Base-by-base conservation (phyloP, 2,113 vertebrate species). In the Trematocara macrostoma region DNA sequence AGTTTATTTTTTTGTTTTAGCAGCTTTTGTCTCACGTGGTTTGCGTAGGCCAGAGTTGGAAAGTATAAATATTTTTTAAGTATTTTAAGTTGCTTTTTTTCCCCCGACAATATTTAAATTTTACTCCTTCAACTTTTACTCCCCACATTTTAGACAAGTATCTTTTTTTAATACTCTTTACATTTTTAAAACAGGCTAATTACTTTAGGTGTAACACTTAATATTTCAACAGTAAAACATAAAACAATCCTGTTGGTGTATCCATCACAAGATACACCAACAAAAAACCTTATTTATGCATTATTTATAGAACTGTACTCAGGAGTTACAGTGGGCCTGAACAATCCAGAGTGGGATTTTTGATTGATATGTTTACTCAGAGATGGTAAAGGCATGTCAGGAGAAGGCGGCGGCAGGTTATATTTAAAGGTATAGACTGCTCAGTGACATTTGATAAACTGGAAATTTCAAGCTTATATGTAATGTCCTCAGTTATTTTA, bases 61-160 rank as follows among this genome's bases (percentile, higher is more conserved):
- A 61, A 61, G 2, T 61, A 0, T 34, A 34, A 61, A 18, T 0
- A 61, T 11, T 34, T 61, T 34, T n/a, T n/a, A n/a, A 3, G 20
- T 59, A 18, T 59, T 59, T 59, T 10, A 6, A 1, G 14, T 10
- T 18, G 4, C 1, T 59, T 59, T 59, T 55, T 2, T 0, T 0
- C 11, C 23, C 0, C 23, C 0, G 5, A 61, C 57, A 34, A 34
- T 34, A 18, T 61, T 59, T 2, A 14, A 0, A 55, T 55, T 56
- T 56, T 29, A 56, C 47, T 51, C 16, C 47, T 8, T n/a, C 0
- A 23, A 55, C 52, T 2, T 53, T 53, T 53, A 20, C 56, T 59
- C 29, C 56, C 56, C 29, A 59, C 56, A 59, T 59, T 61, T 61
- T 34, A 61, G 29, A 6, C 5, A 34, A 61, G 29, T 31, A 31